These are phyloP conservation scores for Diplosoma virens DNA, from an alignment of 23 tunicate genomes.

Conservation along the genomic window DNA sequence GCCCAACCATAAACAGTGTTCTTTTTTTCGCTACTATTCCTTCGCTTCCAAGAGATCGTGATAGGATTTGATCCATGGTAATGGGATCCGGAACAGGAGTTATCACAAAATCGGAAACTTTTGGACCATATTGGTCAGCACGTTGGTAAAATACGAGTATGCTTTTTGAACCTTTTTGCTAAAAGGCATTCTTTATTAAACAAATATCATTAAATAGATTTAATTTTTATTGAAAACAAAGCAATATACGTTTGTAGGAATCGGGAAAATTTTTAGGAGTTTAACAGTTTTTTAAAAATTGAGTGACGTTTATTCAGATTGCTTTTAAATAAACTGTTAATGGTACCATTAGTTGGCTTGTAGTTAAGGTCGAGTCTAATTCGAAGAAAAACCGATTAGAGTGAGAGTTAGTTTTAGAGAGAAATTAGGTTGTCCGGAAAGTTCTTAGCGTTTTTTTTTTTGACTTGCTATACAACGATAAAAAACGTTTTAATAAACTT, in stretches of 20 bases:
- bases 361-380: too few species aligned
- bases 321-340: not conserved
- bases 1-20: slow-evolving; percentile 65
- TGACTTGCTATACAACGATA: too few species aligned
- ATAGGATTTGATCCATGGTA: slow-evolving; percentile 40
- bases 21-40: slow-evolving; percentile 71
- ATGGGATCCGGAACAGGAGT: slow-evolving; percentile 34
- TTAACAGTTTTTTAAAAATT: not conserved
- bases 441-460: too few species aligned
- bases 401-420: too few species aligned
- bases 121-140: slow-evolving; percentile 78
- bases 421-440: too few species aligned
- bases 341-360: too few species aligned
- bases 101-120: slow-evolving; percentile 46
- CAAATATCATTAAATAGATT: not conserved
- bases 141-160: slow-evolving; percentile 70
- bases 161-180: not conserved
- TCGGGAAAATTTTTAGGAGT: not conserved
- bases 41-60: slow-evolving; percentile 38
- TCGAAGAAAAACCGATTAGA: too few species aligned
- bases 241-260: too few species aligned
- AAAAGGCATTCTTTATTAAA: not conserved
- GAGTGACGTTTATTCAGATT: not conserved
- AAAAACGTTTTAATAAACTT: too few species aligned
- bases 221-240: too few species aligned